These are phyloP conservation scores for Rutilus rutilus DNA, from an alignment of 2,113 vertebrate species.

Conservation along the genomic window DNA sequence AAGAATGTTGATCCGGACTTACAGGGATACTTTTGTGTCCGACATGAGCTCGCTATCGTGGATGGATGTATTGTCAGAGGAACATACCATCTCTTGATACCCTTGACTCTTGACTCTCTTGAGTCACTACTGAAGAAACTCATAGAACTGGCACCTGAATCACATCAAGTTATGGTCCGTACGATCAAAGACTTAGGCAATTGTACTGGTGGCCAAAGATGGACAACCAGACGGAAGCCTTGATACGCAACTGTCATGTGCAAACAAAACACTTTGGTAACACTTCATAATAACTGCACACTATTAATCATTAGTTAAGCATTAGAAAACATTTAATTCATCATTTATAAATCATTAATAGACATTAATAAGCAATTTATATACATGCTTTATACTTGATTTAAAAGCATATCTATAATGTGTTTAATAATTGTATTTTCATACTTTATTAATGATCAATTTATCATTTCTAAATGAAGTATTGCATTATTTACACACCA, in stretches of 20 bases:
- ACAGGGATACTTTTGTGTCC: constrained; percentile 11
- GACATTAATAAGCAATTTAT: no score
- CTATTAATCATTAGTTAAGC: no score
- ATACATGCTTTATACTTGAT: no score
- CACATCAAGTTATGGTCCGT: constrained; percentile 39
- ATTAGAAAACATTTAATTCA: no score
- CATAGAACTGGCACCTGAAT: constrained; percentile 27
- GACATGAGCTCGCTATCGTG: constrained; percentile 41
- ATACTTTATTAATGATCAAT: no score
- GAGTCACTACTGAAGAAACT: constrained; percentile 40
- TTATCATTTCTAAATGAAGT: no score
- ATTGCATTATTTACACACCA: no score
- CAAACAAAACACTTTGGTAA: neutral
- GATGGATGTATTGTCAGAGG: constrained; percentile 27
- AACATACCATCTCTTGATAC: constrained; percentile 8
- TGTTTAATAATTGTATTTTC: no score
- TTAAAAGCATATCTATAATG: no score
- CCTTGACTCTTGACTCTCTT: no score
- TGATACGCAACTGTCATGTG: constrained; percentile 30
- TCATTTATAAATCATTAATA: no score
- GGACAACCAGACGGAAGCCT: neutral
- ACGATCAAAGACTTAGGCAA: constrained; percentile 32
- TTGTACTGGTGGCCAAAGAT: constrained; percentile 52
- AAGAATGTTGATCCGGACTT: constrained; percentile 2
- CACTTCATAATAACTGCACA: no score